Percentiles rank a stretch among this genome's conserved stretches.
phyloP scores from a whole-genome alignment of 2,888 invertebrate species.

The Drosophila tripunctata region DNA sequence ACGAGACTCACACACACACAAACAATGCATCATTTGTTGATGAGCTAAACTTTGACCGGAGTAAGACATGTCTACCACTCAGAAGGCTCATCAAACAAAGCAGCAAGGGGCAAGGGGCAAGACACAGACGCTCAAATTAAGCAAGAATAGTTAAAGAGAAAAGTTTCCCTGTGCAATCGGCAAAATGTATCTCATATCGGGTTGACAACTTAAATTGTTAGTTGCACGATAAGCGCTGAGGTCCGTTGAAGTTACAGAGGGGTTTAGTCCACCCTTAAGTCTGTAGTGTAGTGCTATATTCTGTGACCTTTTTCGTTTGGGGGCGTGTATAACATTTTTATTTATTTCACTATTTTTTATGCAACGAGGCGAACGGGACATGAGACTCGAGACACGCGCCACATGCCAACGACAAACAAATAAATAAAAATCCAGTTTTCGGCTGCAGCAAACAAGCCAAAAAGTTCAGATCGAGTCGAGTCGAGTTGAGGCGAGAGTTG shows the following conservation, averaged over 20 bases:
- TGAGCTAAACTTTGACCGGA: constrained; percentile 70
- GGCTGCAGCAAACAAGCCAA: constrained; percentile 30
- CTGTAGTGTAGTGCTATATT: not conserved
- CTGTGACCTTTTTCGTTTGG: not conserved
- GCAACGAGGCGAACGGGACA: constrained; percentile 24
- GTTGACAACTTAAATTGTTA: constrained; percentile 82
- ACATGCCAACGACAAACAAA: constrained; percentile 78
- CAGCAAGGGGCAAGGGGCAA: constrained; percentile 1
- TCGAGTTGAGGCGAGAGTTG: constrained; percentile 3
- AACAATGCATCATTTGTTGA: constrained; percentile 72
- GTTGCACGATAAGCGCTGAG: constrained; percentile 38
- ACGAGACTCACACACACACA: constrained; percentile 14
- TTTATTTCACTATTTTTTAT: constrained; percentile 78
- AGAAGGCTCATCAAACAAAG: constrained; percentile 55
- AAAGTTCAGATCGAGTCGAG: constrained; percentile 13
- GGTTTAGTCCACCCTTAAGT: not conserved
- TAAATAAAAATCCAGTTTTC: constrained; percentile 76
- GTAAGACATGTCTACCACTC: constrained; percentile 44
- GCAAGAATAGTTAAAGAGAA: constrained; percentile 73
- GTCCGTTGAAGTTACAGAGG: not conserved
- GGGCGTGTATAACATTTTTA: constrained; percentile 68
- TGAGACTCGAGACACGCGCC: too few species aligned
- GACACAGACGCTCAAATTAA: constrained; percentile 62
- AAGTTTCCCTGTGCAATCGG: constrained; percentile 48
- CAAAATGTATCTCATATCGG: constrained; percentile 54